Percentiles rank a stretch among this genome's conserved stretches.
These are phyloP conservation scores for Notarius quadriscutis DNA, from an alignment of 2,113 vertebrate genomes.

Conservation along the genomic window DNA sequence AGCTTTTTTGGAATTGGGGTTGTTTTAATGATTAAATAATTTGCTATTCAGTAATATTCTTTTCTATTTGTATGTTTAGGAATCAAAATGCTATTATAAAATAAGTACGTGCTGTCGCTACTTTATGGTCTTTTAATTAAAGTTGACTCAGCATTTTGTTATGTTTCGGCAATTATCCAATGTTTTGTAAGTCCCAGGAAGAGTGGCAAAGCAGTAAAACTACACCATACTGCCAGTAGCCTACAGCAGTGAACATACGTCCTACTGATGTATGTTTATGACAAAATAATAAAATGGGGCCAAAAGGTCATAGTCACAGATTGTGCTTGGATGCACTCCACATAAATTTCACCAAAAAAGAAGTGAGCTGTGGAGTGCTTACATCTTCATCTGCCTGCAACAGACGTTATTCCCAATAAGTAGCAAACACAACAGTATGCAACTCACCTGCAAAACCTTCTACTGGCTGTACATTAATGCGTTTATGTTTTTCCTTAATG, in stretches of 20 bases:
- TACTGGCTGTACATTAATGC: neutral
- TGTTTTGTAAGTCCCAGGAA: conserved; percentile 14
- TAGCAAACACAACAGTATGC: neutral
- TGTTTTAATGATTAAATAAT: neutral
- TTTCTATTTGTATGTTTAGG: neutral
- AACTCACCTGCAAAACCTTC: conserved; percentile 32
- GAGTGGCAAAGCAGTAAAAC: conserved; percentile 33
- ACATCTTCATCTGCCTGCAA: conserved; percentile 39
- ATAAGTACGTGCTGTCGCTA: neutral
- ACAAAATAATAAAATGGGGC: conserved; percentile 45
- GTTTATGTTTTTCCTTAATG: conserved; percentile 7
- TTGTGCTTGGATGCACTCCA: conserved; percentile 49
- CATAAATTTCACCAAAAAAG: conserved; percentile 46
- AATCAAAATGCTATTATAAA: neutral
- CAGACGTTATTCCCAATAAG: conserved; percentile 23
- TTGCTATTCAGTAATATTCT: neutral
- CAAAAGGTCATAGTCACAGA: conserved; percentile 47
- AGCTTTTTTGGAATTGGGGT: too few species aligned
- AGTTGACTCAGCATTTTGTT: conserved; percentile 29
- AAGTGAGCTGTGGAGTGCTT: conserved; percentile 36
- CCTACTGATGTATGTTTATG: conserved; percentile 42
- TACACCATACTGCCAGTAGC: conserved; percentile 25
- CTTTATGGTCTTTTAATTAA: neutral
- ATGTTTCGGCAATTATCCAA: neutral
- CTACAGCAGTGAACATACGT: conserved; percentile 37